Evolutionary conservation across 2,888 invertebrate species (phyloP), one percentile per base, ranked within the genome.

Genomic region (Acanthopleura granulata): DNA sequence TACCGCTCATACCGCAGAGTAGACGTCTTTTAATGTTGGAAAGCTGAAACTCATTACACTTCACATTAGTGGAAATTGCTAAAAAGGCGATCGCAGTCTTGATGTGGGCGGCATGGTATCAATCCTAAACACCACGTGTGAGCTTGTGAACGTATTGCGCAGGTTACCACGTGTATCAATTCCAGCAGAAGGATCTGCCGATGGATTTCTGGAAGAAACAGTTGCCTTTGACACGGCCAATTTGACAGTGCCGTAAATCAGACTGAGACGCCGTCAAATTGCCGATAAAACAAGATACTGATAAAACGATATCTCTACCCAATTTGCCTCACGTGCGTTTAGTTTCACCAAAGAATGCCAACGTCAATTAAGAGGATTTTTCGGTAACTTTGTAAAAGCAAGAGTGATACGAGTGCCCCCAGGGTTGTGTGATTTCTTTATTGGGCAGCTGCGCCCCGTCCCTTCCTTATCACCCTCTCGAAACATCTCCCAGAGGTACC

Each of bases 221-320:
- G 66, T 22, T 27, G 22, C 22, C 16, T 27, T 66, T 15, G 66
- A 66, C 66, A 66, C 66, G 66, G 27, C 18, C 66, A 66, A 66
- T 66, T 66, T 27, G 66, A 66, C 25, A 27, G 25, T 27, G 66
- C 25, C 22, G 27, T 66, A 66, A 66, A 66, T 66, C 66, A 66
- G 29, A 1, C 66, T 3, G 27, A 66, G 22, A 16, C 18, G 16
- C 25, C 29, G 66, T 27, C 66, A 66, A 22, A 66, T 27, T 22
- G 29, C 15, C 22, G 57, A 57, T 57, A 57, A 57, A 57, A 57
- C 57, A n/a, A 27, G 22, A 27, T 27, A 22, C 25, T 25, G 29
- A 66, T 66, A 66, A 16, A 66, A 66, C 22, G 66, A 66, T 66
- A 66, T n/a, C 57, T 57, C n/a, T 57, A 40, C 40, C 40, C 40